Conservation (phyloP, 1,140 invertebrate species). For the Dendroctonus ponderosae region DNA sequence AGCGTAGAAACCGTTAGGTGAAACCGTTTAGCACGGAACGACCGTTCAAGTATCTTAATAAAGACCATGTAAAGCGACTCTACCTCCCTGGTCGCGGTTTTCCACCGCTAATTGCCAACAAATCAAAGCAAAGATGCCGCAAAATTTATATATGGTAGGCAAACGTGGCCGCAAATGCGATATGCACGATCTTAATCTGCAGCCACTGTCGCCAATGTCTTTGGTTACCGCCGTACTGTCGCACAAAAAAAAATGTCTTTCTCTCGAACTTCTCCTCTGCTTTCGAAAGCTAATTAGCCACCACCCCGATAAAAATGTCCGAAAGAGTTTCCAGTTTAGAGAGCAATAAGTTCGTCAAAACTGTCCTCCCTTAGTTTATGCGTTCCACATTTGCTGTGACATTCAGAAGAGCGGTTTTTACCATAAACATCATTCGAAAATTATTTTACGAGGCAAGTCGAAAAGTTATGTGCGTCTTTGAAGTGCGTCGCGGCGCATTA, state of each 20-base stretch:
- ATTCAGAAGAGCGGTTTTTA: neutral
- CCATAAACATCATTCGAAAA: slow-evolving; percentile 3
- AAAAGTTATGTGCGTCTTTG: neutral
- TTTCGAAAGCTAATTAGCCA: too few relatives aligned
- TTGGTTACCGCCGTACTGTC: slow-evolving; percentile 9
- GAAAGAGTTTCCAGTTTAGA: too few relatives aligned
- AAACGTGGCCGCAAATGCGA: slow-evolving; percentile 26
- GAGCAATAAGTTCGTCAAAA: too few relatives aligned
- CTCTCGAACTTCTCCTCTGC: too few relatives aligned
- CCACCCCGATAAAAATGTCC: too few relatives aligned
- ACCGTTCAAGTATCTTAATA: neutral
- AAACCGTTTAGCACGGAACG: neutral
- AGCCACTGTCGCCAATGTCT: slow-evolving; percentile 17
- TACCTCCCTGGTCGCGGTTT: slow-evolving; percentile 10
- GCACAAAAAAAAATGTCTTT: neutral
- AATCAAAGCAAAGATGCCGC: slow-evolving; percentile 49
- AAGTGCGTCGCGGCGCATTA: neutral
- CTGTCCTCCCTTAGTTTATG: neutral
- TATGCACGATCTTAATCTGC: slow-evolving; percentile 49
- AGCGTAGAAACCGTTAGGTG: neutral
- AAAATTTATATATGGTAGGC: slow-evolving; percentile 48
- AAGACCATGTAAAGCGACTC: slow-evolving; percentile 3
- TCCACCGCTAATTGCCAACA: slow-evolving; percentile 46
- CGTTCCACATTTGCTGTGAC: neutral
- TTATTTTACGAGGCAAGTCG: neutral